These are phyloP conservation scores for Orthosia gracilis DNA, from an alignment of 2,888 invertebrate species.

Conservation along the genomic window DNA sequence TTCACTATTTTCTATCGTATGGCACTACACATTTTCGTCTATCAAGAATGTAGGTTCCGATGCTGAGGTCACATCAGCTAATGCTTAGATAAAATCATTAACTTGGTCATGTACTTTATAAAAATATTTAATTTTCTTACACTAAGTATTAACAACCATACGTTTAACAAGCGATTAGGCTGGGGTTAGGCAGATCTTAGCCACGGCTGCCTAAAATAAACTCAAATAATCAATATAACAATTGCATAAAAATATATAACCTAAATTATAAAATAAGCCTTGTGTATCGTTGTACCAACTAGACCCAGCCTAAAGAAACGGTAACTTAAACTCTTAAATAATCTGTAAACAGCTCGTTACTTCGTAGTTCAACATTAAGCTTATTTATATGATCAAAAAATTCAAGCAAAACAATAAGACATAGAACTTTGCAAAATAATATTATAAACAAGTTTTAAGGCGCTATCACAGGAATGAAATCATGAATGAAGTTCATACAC, in stretches of 20 bases:
- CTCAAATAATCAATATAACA: conserved; percentile 54
- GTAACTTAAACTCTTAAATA: conserved; percentile 67
- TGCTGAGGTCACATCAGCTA: conserved; percentile 61
- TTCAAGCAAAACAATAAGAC: conserved; percentile 57
- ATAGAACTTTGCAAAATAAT: conserved; percentile 63
- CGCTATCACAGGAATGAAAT: conserved; percentile 86
- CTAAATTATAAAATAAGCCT: conserved; percentile 47
- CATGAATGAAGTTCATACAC: conserved; percentile 73
- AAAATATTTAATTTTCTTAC: conserved; percentile 86
- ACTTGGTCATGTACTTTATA: conserved; percentile 85
- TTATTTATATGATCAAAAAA: conserved; percentile 49
- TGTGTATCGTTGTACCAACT: conserved; percentile 50
- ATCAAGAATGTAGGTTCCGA: conserved; percentile 60
- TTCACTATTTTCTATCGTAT: conserved; percentile 75
- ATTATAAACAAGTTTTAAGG: conserved; percentile 70
- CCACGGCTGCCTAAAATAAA: conserved; percentile 51
- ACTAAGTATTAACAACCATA: conserved; percentile 76
- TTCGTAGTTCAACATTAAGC: conserved; percentile 38
- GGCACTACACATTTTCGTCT: conserved; percentile 78
- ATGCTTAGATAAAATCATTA: conserved; percentile 75
- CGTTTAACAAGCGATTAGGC: conserved; percentile 71
- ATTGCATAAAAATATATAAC: conserved; percentile 47
- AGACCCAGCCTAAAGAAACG: conserved; percentile 64
- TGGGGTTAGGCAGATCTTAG: conserved; percentile 45
- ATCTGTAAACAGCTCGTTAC: conserved; percentile 37